A percentile compares a stretch with the other conserved stretches of the same genome.
Conservation (phyloP, 35 echinoderm and acorn worm genomes). For the Anneissia japonica region DNA sequence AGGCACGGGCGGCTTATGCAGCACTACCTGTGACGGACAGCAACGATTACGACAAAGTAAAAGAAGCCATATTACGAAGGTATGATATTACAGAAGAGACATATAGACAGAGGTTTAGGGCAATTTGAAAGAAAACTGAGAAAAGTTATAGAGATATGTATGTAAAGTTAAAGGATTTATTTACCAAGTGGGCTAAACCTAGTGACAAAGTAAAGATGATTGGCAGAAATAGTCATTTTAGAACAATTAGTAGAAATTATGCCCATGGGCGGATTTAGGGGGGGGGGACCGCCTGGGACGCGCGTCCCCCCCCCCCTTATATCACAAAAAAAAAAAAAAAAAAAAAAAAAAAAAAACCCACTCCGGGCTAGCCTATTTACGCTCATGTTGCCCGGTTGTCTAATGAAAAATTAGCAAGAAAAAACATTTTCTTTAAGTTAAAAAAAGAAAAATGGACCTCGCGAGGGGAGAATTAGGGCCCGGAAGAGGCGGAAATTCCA, state of each 20-base stretch:
- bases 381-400: too few species aligned
- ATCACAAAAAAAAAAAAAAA: too few species aligned
- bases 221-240: not conserved
- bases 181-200: conserved; percentile 7
- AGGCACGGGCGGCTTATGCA: too few species aligned
- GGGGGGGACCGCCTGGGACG: not conserved
- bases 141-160: too few species aligned
- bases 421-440: too few species aligned
- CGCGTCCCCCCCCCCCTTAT: too few species aligned
- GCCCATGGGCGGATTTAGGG: not conserved
- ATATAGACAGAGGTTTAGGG: conserved; percentile 9
- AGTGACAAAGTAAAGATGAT: not conserved
- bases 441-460: too few species aligned
- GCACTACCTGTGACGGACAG: not conserved
- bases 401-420: too few species aligned
- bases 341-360: too few species aligned
- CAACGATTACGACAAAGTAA: conserved; percentile 8
- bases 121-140: not conserved
- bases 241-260: conserved; percentile 9
- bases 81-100: conserved; percentile 24
- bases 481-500: too few species aligned
- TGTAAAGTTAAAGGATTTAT: not conserved
- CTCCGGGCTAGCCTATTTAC: too few species aligned
- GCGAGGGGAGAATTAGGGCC: too few species aligned
- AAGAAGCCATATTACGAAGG: conserved; percentile 6